These are phyloP conservation scores for Stigmatopora argus DNA, from an alignment of 2,113 vertebrate genomes.

Conservation along the genomic window DNA sequence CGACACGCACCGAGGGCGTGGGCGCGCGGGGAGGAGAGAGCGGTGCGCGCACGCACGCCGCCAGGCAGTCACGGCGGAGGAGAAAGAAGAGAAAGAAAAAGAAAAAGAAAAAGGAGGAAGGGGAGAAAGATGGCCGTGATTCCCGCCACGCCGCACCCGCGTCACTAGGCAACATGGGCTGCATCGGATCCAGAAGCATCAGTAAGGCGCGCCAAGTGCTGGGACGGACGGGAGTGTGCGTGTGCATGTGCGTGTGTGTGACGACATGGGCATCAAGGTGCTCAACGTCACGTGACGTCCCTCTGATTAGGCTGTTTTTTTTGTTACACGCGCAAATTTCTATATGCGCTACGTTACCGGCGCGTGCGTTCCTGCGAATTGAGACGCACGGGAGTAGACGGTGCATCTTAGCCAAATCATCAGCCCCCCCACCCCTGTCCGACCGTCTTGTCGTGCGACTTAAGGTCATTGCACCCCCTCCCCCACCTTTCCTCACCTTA, in stretches of 20 bases:
- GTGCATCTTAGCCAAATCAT: neutral
- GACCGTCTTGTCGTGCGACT: constrained; percentile 36
- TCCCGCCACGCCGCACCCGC: constrained; percentile 58
- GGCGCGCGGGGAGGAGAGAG: constrained; percentile 4
- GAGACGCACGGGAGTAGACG: neutral
- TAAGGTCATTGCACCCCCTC: constrained; percentile 55
- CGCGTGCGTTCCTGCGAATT: neutral
- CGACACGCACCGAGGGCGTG: constrained; percentile 2
- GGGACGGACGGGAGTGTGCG: constrained; percentile 55
- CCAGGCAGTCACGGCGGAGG: constrained; percentile 41
- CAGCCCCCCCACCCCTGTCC: constrained; percentile 10
- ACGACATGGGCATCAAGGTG: constrained; percentile 23
- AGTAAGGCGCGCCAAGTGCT: constrained; percentile 55
- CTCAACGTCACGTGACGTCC: constrained; percentile 32
- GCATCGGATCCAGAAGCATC: constrained; percentile 75
- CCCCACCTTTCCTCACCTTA: constrained; percentile 9
- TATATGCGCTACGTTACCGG: constrained; percentile 9
- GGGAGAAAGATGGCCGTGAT: constrained; percentile 51
- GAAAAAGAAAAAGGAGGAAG: constrained; percentile 15
- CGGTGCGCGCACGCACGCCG: constrained; percentile 25
- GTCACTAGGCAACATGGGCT: constrained; percentile 73
- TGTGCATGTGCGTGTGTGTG: constrained; percentile 15
- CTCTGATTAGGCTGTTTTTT: neutral
- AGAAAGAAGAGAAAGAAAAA: constrained; percentile 26
- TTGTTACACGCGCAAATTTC: neutral